phyloP scores from a whole-genome alignment of 2,888 invertebrate species.

The Ophioninae sp. region DNA sequence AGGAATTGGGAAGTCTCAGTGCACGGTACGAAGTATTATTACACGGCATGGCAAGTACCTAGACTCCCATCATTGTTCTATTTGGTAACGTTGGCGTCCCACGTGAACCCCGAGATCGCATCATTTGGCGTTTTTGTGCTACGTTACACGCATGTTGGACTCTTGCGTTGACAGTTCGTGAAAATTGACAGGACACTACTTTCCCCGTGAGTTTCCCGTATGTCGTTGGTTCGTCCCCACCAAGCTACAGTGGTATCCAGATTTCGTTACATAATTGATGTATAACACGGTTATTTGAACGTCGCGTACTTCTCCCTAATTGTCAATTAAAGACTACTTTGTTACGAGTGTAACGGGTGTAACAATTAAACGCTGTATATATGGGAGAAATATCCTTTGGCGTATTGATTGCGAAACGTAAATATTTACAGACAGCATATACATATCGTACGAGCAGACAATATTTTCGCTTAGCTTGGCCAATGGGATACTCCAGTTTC shows the following conservation, averaged over 20 bases:
- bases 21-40: conserved; percentile 3
- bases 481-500: conserved; percentile 40
- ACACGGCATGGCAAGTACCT: conserved; percentile 34
- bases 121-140: conserved; percentile 29
- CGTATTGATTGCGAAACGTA: conserved; percentile 69
- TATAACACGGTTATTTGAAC: conserved; percentile 8
- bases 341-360: conserved; percentile 51
- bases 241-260: background rate
- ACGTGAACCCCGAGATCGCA: conserved; percentile 24
- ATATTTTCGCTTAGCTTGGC: conserved; percentile 49
- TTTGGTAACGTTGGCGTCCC: conserved; percentile 31
- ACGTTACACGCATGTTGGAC: conserved; percentile 25
- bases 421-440: conserved; percentile 67
- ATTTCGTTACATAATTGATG: conserved; percentile 27
- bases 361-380: conserved; percentile 50
- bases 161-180: conserved; percentile 54
- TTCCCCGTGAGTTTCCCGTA: conserved; percentile 22
- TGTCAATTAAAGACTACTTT: conserved; percentile 54
- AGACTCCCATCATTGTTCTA: conserved; percentile 55
- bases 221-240: background rate
- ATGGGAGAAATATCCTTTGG: conserved; percentile 53
- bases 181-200: conserved; percentile 52
- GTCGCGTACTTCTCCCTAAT: conserved; percentile 23
- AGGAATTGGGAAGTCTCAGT: conserved; percentile 17
- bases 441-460: conserved; percentile 50